Base-by-base conservation (phyloP, 2,797 vertebrate genomes). In the Sphaeramia orbicularis region DNA sequence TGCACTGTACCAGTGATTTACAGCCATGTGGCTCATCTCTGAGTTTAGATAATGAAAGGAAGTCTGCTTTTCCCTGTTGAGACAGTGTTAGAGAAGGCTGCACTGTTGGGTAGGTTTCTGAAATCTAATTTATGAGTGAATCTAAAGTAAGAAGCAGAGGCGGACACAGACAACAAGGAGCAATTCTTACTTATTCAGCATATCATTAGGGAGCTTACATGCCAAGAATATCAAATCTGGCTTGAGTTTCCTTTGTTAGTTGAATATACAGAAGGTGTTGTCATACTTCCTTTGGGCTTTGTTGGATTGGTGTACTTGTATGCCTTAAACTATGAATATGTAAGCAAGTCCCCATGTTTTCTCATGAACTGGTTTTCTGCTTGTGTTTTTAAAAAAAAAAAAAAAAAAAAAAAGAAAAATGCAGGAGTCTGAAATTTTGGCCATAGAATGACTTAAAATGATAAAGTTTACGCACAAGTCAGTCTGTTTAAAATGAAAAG, bases 71-170 rank as follows among this genome's bases (percentile, higher is more conserved):
- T 65, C 47, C 21, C 62, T 13, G 51, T 30, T 35, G 19, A 50
- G 38, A 27, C 14, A 0, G 6, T 18, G 21, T 41, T 44, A 7
- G 40, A 57, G 0, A 45, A 21, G 14, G 7, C 27, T 9, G 10
- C 19, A 48, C 30, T 21, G 50, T 45, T 56, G 16, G 36, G 49
- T 38, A 18, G 6, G 43, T 55, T 49, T 78, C 14, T 32, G 41
- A 53, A 66, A 58, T 36, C 18, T 62, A 59, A 68, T 57, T n/a
- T 45, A 4, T 13, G 1, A 10, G 49, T 58, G 32, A 76, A 51
- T 60, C 37, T 19, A 7, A 61, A 27, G 59, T 19, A 38, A 15
- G 55, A 63, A 65, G 49, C 16, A 16, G 36, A 53, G 12, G 18
- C 4, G 4, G 57, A 35, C 24, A 1, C 32, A 57, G 55, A 45